Base-by-base conservation (phyloP, 23 tunicate genomes). In the Clavelina lepadiformis region DNA sequence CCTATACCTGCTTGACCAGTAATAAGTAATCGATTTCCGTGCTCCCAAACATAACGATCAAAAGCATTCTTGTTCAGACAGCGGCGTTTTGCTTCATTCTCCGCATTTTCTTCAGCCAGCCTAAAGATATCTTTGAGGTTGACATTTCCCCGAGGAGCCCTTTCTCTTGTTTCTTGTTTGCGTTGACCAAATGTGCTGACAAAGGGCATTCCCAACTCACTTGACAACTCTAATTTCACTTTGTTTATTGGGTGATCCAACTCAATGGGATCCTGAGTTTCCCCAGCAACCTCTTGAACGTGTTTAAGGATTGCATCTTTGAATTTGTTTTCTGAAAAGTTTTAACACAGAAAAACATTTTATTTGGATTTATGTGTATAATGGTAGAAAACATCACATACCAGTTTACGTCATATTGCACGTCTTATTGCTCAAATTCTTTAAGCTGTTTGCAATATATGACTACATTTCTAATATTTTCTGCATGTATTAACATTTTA, bases 1-100 rank as follows among this genome's bases (percentile, higher is more conserved):
- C 80, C 80, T 28, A 74, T 74, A 11, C 80, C 80, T 31, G 80
- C 69, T 36, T 74, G 80, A 1, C 80, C 80, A 18, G 80, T 61
- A 3, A 74, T 23, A 6, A 74, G 31, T 13, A 74, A 59, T 19
- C 80, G 51, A 46, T 74, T 74, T 21, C 80, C 80, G 35, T 74
- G 70, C n/a, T 44, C 47, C 28, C 30, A 35, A 3, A 61, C 3
- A 31, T 44, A 61, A 30, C 54, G 36, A 20, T 61, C 28, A 22
- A 32, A 5, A 1, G 69, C 69, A 31, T 30, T 27, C 3, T 5
- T 19, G 28, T 8, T 44, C 46, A 46, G 26, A 31, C 3, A 5
- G 7, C 32, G 30, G 25, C 30, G 21, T 2, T 20, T 38, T 13
- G 80, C 80, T 60, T 61, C 69, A 8, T 61, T 26, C 15, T 19